Base-by-base conservation (phyloP, 1,140 invertebrate species). In the Samia ricini region DNA sequence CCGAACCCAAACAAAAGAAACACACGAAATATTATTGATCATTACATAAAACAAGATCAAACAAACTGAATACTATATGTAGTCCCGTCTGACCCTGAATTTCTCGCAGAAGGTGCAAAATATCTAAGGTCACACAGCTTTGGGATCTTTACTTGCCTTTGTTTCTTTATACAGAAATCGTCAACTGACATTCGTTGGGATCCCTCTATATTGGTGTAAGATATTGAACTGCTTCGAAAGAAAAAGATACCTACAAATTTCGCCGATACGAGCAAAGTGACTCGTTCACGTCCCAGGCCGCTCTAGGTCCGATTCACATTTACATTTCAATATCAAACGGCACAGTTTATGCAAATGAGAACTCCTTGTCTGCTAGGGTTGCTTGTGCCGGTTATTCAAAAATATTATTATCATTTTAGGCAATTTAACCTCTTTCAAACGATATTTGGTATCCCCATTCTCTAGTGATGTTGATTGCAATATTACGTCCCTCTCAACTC, bases 271-370 rank as follows among this genome's bases (percentile, higher is more conserved):
- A 42, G n/a, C n/a, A 36, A 36, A 36, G 33, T 36, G 4, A 15
- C 15, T 42, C n/a, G n/a, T n/a, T n/a, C 33, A 12, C 7, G 33
- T 42, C 26, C 3, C 26, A 26, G 26, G 33, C 12, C 33, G 12
- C 1, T 42, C 12, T 26, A 8, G 29, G 58, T 60, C 20, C 62
- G 50, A 26, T 29, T 26, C 55, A 21, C 48, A 61, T 66, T 66
- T 61, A 36, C 64, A 66, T 66, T 66, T 66, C 59, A 61, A 66
- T 66, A 66, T 66, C 64, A 66, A 65, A 59, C 50, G 48, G 23
- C 26, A 56, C 59, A 57, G 64, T 57, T 66, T 61, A 66, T 66
- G 64, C 59, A 57, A 66, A 66, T 61, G 12, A 15, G 33, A 15
- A 42, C n/a, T 42, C 33, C 33, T 42, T 42, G 33, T 15, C n/a